Evolutionary conservation across 1,140 invertebrate species (phyloP).

Genomic region (Plutomurus gul): DNA sequence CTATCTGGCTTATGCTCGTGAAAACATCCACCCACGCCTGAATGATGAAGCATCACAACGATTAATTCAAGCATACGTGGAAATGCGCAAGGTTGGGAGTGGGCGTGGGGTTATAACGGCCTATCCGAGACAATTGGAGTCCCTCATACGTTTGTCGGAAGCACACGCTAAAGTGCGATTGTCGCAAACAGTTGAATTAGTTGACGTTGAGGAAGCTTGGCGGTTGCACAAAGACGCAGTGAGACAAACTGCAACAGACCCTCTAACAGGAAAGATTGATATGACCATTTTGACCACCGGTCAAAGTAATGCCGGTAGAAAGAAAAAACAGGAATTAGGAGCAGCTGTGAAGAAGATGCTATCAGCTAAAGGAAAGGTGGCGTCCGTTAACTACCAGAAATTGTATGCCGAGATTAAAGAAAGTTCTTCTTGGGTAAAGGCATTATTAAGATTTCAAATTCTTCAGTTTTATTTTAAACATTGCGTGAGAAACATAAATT

Average conservation of each 20-base stretch:
- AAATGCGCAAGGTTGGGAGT: conserved; percentile 91
- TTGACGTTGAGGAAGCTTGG: conserved; percentile 94
- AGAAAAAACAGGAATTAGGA: conserved; percentile 74
- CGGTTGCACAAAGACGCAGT: conserved; percentile 93
- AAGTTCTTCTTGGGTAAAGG: conserved; percentile 77
- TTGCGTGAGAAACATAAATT: neutral
- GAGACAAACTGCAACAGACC: conserved; percentile 97
- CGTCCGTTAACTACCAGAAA: conserved; percentile 78
- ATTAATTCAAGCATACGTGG: conserved; percentile 91
- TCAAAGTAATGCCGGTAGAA: conserved; percentile 78
- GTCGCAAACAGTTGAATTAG: conserved; percentile 75
- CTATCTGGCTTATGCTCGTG: conserved; percentile 84
- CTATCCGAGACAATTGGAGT: conserved; percentile 97
- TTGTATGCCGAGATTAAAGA: conserved; percentile 81
- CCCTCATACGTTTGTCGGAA: conserved; percentile 92
- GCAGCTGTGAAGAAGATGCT: conserved; percentile 75
- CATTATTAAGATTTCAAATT: too few relatives aligned
- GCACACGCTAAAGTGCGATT: conserved; percentile 95
- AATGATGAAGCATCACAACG: conserved; percentile 87
- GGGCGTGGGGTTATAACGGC: conserved; percentile 87
- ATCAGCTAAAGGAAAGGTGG: conserved; percentile 72
- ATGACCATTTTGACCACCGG: conserved; percentile 94
- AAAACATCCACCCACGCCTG: conserved; percentile 83
- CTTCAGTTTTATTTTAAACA: neutral
- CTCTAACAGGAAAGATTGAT: conserved; percentile 93